Evolutionary conservation across 2,888 invertebrate species (phyloP), one percentile per base, ranked within the genome.

Genomic region (Lasioglossum lativentre): DNA sequence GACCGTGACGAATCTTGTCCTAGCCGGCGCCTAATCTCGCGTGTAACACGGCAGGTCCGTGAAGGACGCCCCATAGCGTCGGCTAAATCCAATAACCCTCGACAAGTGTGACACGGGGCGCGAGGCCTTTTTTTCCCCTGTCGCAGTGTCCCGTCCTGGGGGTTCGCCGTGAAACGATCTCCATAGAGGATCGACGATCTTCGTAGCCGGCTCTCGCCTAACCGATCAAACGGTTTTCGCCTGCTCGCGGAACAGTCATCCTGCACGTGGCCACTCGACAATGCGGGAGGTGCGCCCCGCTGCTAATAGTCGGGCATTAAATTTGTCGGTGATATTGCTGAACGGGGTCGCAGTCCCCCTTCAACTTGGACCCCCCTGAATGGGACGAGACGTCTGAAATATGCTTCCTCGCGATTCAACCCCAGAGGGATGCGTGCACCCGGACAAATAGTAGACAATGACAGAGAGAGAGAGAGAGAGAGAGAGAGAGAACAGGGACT

Each of bases 301-400:
- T 93, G 92, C 93, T 95, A 95, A 95, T 95, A 95, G 94, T 91
- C 91, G 90, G 88, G 92, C 93, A 95, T 95, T 94, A 94, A 95
- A 94, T 94, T 94, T 94, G 94, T 94, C 94, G 93, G 94, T 93
- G 93, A 94, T 94, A 94, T 94, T 94, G 92, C 92, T 88, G 75
- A 88, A 83, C 85, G 90, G 92, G 93, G 92, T 88, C 88, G 70
- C n/a, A 72, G n/a, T 72, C 68, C 63, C 84, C 88, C 80, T 80
- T 74, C 71, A 10, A 23, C 12, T 71, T 75, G 63, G 81, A 45
- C 34, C 27, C 56, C 38, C 27, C 70, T 87, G 82, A 89, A 89
- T 89, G 86, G 86, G 75, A 83, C 78, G 80, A 23, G 86, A 88
- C 83, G 88, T 72, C 79, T 86, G 86, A 88, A 90, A 89, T 90